Evolutionary conservation across 1,140 invertebrate genomes (phyloP).

Genomic region (Lucilia sericata): DNA sequence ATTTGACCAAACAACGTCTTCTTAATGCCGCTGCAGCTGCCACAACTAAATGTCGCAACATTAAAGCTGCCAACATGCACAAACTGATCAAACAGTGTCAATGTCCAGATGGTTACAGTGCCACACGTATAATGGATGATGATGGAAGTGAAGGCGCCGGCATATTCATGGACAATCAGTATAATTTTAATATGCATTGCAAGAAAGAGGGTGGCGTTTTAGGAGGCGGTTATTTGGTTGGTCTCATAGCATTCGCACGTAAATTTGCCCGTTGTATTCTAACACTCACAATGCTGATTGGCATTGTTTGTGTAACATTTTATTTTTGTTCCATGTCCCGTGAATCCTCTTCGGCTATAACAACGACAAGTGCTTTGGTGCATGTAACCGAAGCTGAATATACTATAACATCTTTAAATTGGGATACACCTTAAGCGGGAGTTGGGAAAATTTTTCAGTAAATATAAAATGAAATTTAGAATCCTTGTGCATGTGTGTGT

Average conservation of each 20-base stretch:
- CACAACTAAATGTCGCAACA: constrained; percentile 34
- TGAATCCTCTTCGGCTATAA: constrained; percentile 32
- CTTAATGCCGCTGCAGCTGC: constrained; percentile 43
- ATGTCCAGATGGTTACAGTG: constrained; percentile 39
- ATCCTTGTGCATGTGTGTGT: not conserved
- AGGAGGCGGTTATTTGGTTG: constrained; percentile 60
- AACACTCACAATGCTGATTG: constrained; percentile 59
- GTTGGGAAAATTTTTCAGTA: not conserved
- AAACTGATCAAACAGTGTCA: constrained; percentile 28
- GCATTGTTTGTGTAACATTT: constrained; percentile 55
- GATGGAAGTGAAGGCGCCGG: constrained; percentile 9
- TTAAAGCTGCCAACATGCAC: constrained; percentile 19
- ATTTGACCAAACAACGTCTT: constrained; percentile 59
- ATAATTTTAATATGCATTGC: constrained; percentile 22
- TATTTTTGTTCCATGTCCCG: constrained; percentile 47
- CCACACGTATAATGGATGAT: constrained; percentile 26
- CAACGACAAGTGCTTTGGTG: constrained; percentile 25
- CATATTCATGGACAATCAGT: constrained; percentile 32
- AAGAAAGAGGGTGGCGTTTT: constrained; percentile 59
- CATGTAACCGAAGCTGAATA: constrained; percentile 28
- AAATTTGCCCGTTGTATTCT: constrained; percentile 62
- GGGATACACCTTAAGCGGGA: not conserved
- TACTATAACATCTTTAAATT: constrained; percentile 21
- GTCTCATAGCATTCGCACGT: constrained; percentile 62
- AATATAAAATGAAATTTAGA: not conserved